Conservation (phyloP, 2,113 vertebrate species). For the Syrmaticus mikado region DNA sequence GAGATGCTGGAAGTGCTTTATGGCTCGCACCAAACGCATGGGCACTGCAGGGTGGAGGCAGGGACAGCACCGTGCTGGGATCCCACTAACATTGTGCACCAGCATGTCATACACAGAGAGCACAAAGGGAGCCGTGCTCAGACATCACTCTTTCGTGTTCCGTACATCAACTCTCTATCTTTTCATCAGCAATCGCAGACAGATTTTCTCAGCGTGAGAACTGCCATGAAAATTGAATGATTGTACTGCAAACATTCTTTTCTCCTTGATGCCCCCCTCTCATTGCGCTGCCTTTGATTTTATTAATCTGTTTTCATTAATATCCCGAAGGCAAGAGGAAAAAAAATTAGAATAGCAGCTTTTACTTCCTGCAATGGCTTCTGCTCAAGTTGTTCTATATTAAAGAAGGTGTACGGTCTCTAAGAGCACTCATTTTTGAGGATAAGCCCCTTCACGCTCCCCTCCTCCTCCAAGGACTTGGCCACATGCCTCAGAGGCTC, state of each 20-base stretch:
- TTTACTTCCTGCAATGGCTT: slow-evolving; percentile 24
- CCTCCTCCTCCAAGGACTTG: rapidly evolving
- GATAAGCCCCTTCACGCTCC: too few relatives aligned
- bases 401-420: rapidly evolving
- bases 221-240: slow-evolving; percentile 68
- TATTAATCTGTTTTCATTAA: slow-evolving; percentile 77
- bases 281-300: slow-evolving; percentile 68
- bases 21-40: background rate
- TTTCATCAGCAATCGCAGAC: slow-evolving; percentile 62
- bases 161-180: slow-evolving; percentile 51
- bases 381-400: background rate
- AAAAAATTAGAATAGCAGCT: background rate
- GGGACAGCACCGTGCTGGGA: background rate
- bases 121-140: background rate
- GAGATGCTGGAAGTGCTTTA: background rate
- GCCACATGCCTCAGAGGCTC: background rate
- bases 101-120: background rate
- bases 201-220: slow-evolving; percentile 71
- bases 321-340: slow-evolving; percentile 66
- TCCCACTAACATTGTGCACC: background rate
- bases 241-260: slow-evolving; percentile 53
- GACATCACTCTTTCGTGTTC: slow-evolving; percentile 13
- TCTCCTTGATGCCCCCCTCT: slow-evolving; percentile 48
- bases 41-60: rapidly evolving
- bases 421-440: background rate